Base-by-base conservation (phyloP, 1,140 invertebrate species). In the Zaprionus davidi region DNA sequence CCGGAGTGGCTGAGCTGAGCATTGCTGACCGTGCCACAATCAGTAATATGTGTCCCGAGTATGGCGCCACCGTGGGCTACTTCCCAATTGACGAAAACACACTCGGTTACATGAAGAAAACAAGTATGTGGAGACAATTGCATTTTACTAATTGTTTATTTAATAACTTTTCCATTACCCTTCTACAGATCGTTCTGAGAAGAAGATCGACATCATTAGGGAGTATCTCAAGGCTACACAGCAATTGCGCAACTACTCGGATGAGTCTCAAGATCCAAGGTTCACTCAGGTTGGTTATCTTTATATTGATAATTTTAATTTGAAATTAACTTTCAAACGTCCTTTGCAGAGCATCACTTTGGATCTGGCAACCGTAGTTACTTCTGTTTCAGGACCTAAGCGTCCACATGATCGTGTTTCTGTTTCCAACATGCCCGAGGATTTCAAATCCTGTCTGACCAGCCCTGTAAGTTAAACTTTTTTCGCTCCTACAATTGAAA, bases 41-140 rank as follows among this genome's bases (percentile, higher is more conserved):
- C 91, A 98, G 96, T 38, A 99, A 99, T 93, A 99, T 99, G 99
- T 99, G 97, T 92, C 98, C 98, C 0, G 99, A 99, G 94, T 99
- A 99, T 93, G 97, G 99, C 24, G 99, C 99, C 9, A 99, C 99
- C 1, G 96, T 98, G 76, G 98, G 97, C 0, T 99, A 97, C 92
- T 99, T 99, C 93, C 97, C 99, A 2, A 97, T 99, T 1, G 99
- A 99, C 93, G 93, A 95, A 26, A 95, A 96, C 44, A 98, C 97
- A 31, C 94, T 99, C 22, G 93, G 94, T 31, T 99, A 99, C 92
- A 94, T 99, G 31, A 93, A 93, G 55, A 98, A 99, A 94, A 99
- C 98, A 73, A 98, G 98, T 98, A 93, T 93, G 84, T 71, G 7
- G 0, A 20, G 0, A 31, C 15, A 66, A 1, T 2, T 20, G 15